Percentiles rank a stretch among this genome's conserved stretches.
phyloP scores from a whole-genome alignment of 2,113 vertebrate genomes.

The chimpanzee (Pan troglodytes) region NHGRI_mPanTro3-v2.1_pri NC_072398.2:55486501-55487000 shows the following conservation, averaged over 20 bases:
- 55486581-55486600: slow-evolving; percentile 16
- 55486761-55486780: background rate
- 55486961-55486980: background rate
- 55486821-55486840: background rate
- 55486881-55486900: background rate
- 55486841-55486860: background rate
- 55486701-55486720: background rate
- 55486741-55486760: background rate
- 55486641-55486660: background rate
- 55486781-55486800: background rate
- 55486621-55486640: background rate
- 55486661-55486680: background rate
- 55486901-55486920: background rate
- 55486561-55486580: slow-evolving; percentile 46
- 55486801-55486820: background rate
- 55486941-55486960: background rate
- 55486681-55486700: background rate
- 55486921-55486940: accelerated
- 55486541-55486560: background rate
- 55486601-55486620: background rate
- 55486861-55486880: background rate
- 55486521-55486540: background rate
- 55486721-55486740: background rate
- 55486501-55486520: slow-evolving; percentile 43
- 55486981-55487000: background rate